Conservation (phyloP, 2,113 vertebrate species). For the Brevimyrus niger region DNA sequence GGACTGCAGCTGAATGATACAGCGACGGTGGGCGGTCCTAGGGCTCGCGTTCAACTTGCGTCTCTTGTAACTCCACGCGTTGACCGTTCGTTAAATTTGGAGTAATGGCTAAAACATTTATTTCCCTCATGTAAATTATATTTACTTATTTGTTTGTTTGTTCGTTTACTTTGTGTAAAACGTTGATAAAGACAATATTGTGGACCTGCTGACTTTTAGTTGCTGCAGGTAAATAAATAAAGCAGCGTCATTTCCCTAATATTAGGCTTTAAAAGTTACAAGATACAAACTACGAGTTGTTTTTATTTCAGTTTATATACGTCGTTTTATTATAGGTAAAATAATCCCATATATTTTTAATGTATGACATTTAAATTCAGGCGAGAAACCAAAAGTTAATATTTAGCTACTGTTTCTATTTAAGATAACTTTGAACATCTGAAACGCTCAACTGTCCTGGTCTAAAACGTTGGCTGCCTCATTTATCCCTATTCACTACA, state of each 20-base stretch:
- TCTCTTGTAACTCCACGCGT: not conserved
- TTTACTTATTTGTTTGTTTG: not conserved
- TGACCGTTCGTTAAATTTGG: not conserved
- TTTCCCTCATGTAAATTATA: not conserved
- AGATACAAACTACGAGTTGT: not conserved
- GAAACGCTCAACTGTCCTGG: not conserved
- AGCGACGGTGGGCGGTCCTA: conserved; percentile 9
- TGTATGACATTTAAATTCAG: not conserved
- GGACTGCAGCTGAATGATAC: not conserved
- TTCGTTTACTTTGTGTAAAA: not conserved
- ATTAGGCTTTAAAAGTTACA: not conserved
- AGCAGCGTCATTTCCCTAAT: not conserved
- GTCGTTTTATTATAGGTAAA: not conserved
- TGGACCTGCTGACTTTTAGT: not conserved
- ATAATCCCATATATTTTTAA: not conserved
- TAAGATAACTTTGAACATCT: not conserved
- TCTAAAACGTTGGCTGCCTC: not conserved
- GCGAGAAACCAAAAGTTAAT: not conserved
- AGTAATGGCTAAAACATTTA: not conserved
- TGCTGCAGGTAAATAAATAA: not conserved
- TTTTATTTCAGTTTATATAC: not conserved
- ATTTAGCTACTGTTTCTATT: not conserved
- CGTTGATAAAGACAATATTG: not conserved
- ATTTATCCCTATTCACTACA: not conserved
- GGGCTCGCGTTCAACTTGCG: not conserved